Base-by-base conservation (phyloP, 37 sponge, comb jelly and placozoan species). In the Aplysina aerophoba region DNA sequence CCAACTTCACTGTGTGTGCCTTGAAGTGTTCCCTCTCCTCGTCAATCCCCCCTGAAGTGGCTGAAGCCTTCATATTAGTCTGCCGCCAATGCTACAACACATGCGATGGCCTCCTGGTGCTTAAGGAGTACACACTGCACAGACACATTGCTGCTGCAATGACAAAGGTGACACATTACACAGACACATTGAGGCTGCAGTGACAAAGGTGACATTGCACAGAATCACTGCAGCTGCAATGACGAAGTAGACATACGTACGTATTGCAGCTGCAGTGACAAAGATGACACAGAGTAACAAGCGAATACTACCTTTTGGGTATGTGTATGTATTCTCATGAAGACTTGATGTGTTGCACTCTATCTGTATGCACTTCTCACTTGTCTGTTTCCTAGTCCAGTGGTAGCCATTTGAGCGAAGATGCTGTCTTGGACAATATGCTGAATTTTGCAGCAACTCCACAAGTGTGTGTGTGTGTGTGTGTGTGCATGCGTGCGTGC, bases 381-480 rank as follows among this genome's bases (percentile, higher is more conserved):
- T 39, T 54, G 55, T 28, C 31, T 6, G 62, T 30, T 60, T 21
- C 15, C 11, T 24, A 78, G 66, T 37, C 34, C 13, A 21, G 50
- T 84, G 34, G 88, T 14, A 53, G 17, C 53, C 39, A 15, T 65
- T 30, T 22, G 17, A 79, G 71, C 34, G 86, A 83, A 75, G 92
- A 91, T 17, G 63, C 84, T 15, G 63, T 95, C 35, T 59, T 89
- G 27, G 93, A 95, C 61, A 91, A 92, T 61, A 80, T 95, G 58
- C 87, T 95, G 55, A 91, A 95, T 55, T 95, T 95, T 91, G 92
- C 95, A 68, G 93, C 82, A 39, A 95, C 95, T 31, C 95, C 95
- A 53, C 91, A 92, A 67, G 95, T 94, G 22, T 80, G 73, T 17
- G 25, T 53, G 27, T 55, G 20, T 15, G 55, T 54, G 27, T 54